Evolutionary conservation across 2,113 vertebrate species (phyloP).

Genomic region (Oncorhynchus kisutch): DNA sequence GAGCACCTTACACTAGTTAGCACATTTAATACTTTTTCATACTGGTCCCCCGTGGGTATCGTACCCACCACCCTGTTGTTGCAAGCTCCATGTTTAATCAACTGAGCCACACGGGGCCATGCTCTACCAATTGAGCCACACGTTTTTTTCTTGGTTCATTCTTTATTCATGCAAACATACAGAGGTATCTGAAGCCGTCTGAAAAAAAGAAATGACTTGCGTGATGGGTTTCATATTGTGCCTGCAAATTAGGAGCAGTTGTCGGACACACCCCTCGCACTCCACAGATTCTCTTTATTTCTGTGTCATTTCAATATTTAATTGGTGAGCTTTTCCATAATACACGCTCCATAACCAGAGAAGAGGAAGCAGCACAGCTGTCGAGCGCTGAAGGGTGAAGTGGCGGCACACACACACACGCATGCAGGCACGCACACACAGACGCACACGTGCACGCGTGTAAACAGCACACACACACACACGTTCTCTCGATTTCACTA

Average conservation of each 20-base stretch:
- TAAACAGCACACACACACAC: background rate
- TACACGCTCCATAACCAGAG: constrained; percentile 34
- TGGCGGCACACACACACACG: background rate
- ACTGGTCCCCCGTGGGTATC: no score
- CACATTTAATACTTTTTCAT: no score
- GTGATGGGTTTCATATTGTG: constrained; percentile 14
- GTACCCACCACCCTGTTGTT: no score
- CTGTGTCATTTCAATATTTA: constrained; percentile 60
- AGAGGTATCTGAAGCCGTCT: no score
- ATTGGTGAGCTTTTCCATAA: constrained; percentile 51
- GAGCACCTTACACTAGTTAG: no score
- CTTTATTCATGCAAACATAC: no score
- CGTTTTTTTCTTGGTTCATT: no score
- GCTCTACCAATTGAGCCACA: no score
- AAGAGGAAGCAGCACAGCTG: constrained; percentile 38
- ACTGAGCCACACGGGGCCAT: no score
- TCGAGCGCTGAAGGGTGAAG: constrained; percentile 17
- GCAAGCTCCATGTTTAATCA: no score
- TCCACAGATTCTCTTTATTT: constrained; percentile 36
- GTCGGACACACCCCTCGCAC: constrained; percentile 23
- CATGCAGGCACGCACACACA: constrained; percentile 13
- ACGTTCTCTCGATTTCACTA: background rate
- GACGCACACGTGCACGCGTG: background rate
- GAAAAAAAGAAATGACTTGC: constrained; percentile 13
- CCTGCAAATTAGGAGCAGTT: constrained; percentile 29